Conservation (phyloP, 2,113 vertebrate species). For the Hystrix cristata region DNA sequence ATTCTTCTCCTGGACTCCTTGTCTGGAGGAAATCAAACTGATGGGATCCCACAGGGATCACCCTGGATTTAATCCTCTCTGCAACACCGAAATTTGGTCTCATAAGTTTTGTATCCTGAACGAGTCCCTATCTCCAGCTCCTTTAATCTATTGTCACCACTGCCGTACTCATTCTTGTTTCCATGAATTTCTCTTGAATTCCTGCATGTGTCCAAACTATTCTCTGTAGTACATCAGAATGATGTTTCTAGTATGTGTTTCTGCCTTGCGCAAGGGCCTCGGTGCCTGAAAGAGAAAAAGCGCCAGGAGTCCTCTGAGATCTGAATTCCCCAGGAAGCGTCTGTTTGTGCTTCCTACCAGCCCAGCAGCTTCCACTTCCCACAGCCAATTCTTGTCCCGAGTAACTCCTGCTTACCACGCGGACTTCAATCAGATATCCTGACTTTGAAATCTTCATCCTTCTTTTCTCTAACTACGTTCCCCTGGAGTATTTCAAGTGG, state of each 20-base stretch:
- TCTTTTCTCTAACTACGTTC: neutral
- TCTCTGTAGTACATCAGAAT: neutral
- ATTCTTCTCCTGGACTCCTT: neutral
- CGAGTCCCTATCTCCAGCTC: neutral
- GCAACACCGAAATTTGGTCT: neutral
- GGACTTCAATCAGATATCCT: neutral
- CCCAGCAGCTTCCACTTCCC: too few relatives aligned
- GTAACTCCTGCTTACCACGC: neutral
- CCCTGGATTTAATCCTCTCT: neutral
- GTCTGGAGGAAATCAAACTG: neutral
- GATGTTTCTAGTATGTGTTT: neutral
- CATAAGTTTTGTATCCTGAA: fast-evolving
- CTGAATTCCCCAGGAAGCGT: too few relatives aligned
- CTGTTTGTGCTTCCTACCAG: neutral
- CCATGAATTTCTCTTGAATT: neutral
- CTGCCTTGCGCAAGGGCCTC: neutral
- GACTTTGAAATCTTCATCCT: too few relatives aligned
- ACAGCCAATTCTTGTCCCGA: neutral
- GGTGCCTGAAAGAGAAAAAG: neutral
- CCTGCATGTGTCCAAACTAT: neutral
- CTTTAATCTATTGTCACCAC: neutral
- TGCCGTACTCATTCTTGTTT: neutral
- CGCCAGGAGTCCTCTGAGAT: neutral
- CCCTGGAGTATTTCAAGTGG: neutral
- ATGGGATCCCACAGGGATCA: neutral